Evolutionary conservation across 2,113 vertebrate genomes (phyloP), one percentile per base, ranked within the genome.

Genomic region (Pachypanchax playfairii): DNA sequence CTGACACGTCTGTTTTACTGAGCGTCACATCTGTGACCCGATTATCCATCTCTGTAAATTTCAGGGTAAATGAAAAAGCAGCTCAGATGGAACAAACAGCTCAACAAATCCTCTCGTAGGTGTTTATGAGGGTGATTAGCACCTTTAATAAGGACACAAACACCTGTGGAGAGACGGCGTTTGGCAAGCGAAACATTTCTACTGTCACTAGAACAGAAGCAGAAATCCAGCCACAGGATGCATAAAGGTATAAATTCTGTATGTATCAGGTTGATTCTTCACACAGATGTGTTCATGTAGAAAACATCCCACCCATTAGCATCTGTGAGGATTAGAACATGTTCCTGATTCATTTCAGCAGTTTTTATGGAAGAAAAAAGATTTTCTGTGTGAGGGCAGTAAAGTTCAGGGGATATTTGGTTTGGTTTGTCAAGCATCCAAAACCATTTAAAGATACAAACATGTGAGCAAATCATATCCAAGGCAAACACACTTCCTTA

Each of bases 391-490:
- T 21, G 61, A 83, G 77, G 10, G 4, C 41, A 71, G 51, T 36
- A 78, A 69, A 82, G 81, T 69, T 52, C 78, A 64, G 70, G 69
- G 71, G 69, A 79, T 86, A 55, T 89, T 89, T 82, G 49, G 63
- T 84, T 53, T 71, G 75, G 77, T 84, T 84, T 86, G 82, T 79
- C 70, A 57, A 70, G 63, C 65, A 8, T 67, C 83, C 82, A 75
- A 85, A 87, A 85, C 58, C 82, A 61, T 82, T 85, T 71, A 77
- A 83, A 86, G 67, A 77, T 69, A 82, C 79, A 85, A 42, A 79
- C 65, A 79, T 63, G 62, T 6, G 75, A 76, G 73, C 15, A 36
- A 79, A 60, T 65, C 51, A 63, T 36, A 36, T 84, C 80, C 75
- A 80, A 73, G 73, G 67, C 68, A 58, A 66, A 81, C 67, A 77